phyloP scores from a whole-genome alignment of 37 sponge, comb jelly and placozoan species.

The Chondrilla cf. caribensis region DNA sequence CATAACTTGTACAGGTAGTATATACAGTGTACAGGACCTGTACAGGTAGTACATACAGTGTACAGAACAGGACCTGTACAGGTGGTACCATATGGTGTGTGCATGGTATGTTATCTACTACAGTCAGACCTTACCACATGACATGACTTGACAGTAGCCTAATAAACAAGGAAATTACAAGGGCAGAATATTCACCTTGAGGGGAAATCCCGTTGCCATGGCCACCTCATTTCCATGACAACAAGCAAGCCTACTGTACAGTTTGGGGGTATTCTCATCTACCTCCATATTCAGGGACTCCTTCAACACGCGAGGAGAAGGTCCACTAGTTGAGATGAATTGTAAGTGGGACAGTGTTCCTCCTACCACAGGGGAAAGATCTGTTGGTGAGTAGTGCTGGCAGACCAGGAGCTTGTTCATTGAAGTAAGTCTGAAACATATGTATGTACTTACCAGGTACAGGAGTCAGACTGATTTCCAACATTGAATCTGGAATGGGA shows the following conservation, averaged over 20 bases:
- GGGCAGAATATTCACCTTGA: conserved; percentile 23
- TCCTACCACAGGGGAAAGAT: neutral
- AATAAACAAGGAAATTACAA: too few relatives aligned
- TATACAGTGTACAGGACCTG: neutral
- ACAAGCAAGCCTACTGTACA: conserved; percentile 30
- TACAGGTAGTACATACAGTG: neutral
- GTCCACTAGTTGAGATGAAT: conserved; percentile 24
- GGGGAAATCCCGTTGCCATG: conserved; percentile 34
- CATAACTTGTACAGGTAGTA: neutral
- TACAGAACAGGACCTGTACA: neutral
- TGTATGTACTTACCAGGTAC: neutral
- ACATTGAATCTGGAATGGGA: conserved; percentile 9
- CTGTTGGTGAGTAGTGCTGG: too few relatives aligned
- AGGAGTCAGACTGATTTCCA: neutral
- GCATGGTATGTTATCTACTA: too few relatives aligned
- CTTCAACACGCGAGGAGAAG: neutral
- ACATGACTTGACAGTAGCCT: too few relatives aligned
- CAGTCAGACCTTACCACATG: too few relatives aligned
- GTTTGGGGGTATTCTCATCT: conserved; percentile 22
- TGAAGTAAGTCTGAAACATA: too few relatives aligned
- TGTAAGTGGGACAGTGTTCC: neutral
- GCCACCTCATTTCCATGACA: conserved; percentile 6
- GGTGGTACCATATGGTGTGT: too few relatives aligned
- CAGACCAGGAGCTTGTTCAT: too few relatives aligned
- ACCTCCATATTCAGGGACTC: conserved; percentile 11